Evolutionary conservation across 2,113 vertebrate species (phyloP).

Genomic region (Salvelinus sp.): DNA sequence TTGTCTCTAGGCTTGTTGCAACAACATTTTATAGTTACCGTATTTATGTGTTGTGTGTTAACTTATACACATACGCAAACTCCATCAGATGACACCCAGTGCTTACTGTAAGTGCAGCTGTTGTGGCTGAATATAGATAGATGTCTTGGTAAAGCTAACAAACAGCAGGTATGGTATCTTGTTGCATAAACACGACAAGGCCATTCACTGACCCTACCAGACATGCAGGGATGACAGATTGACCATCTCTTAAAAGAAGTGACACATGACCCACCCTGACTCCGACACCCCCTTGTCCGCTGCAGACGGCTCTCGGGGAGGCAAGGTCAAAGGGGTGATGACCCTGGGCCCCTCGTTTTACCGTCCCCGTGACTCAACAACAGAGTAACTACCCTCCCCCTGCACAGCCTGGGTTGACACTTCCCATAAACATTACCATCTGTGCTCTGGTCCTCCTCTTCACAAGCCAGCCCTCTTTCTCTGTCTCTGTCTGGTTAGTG

Average conservation of each 20-base stretch:
- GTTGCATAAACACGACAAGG: neutral
- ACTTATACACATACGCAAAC: neutral
- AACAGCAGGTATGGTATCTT: neutral
- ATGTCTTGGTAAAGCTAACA: neutral
- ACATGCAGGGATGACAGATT: neutral
- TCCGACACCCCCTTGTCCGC: neutral
- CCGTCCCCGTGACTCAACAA: conserved; percentile 21
- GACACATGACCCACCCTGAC: conserved; percentile 1
- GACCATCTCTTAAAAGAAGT: neutral
- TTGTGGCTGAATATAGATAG: neutral
- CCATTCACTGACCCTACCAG: neutral
- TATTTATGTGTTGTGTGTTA: neutral
- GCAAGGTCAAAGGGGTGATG: conserved; percentile 19
- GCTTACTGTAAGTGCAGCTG: neutral
- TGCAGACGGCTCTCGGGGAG: neutral
- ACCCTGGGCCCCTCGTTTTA: conserved; percentile 17
- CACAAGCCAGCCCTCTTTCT: neutral
- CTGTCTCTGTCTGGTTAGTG: neutral
- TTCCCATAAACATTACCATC: conserved; percentile 42
- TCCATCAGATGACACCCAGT: neutral
- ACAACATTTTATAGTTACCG: too few species aligned
- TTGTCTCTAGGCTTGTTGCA: neutral
- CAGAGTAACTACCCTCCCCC: conserved; percentile 15
- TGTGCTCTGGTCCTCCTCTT: conserved; percentile 24
- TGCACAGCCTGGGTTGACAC: conserved; percentile 11